Base-by-base conservation (phyloP, 2,113 vertebrate genomes). In the Leptobrachium leishanense region DNA sequence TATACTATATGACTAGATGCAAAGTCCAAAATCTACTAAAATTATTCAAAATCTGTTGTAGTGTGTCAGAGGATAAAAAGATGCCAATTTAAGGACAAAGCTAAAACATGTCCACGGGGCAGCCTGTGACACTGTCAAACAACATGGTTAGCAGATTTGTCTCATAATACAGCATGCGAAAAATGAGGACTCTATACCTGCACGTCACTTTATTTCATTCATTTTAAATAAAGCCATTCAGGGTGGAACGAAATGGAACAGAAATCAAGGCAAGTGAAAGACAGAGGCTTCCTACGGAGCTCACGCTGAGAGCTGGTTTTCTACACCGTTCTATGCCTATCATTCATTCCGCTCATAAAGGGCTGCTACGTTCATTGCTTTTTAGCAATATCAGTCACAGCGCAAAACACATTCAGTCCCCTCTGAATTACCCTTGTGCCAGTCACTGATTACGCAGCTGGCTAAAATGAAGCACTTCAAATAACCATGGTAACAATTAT, bases 401-500 rank as follows among this genome's bases (percentile, higher is more conserved):
- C 46, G 79, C 86, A 76, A 50, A 50, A 85, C 82, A 78, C 82
- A 85, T 88, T 84, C 86, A 83, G 84, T 85, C 88, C 87, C 86
- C 85, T 83, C 85, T 69, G 86, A 85, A 86, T 89, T 89, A 88
- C 89, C 89, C 85, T 90, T 88, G 86, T 84, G 87, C 89, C 86
- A 86, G 88, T 87, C 85, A 85, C 81, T 85, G 86, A 87, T 91
- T 89, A 87, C 82, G 85, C 44, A 85, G 87, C 89, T 88, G 85
- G 84, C 86, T 88, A 86, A 73, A 86, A 89, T 86, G 87, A 89
- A 88, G 87, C 88, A 91, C 87, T 92, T 88, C 86, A 87, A 0
- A 86, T 92, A 90, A 79, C 90, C 88, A 92, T 92, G 90, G 92
- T 74, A 89, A 93, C 89, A 85, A 89, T 87, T 87, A 93, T 85